phyloP scores from a whole-genome alignment of 2,888 invertebrate species.

The Anorthoa munda region DNA sequence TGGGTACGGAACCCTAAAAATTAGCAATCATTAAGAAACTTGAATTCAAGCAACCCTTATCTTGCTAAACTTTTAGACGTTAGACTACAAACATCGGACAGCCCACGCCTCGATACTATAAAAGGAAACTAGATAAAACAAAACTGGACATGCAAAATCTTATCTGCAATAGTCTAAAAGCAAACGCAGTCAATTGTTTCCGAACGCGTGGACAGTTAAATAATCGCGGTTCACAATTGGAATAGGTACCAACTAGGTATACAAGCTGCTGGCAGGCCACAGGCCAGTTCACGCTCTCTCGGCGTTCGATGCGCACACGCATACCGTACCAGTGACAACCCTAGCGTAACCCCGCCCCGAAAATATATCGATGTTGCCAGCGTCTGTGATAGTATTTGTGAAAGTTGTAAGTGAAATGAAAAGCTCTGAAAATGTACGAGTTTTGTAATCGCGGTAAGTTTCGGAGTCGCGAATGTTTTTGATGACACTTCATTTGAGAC shows the following conservation, averaged over 20 bases:
- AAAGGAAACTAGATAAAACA: constrained; percentile 55
- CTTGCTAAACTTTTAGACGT: neutral
- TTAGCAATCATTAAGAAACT: neutral
- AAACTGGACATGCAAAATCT: constrained; percentile 84
- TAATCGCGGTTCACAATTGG: constrained; percentile 89
- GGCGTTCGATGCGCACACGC: constrained; percentile 84
- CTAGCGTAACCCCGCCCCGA: constrained; percentile 65
- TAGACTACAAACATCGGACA: constrained; percentile 20
- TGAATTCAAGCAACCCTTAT: neutral
- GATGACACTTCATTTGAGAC: constrained; percentile 1
- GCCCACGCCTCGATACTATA: constrained; percentile 21
- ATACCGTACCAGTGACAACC: constrained; percentile 69
- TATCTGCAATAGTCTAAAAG: constrained; percentile 83
- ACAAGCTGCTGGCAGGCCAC: constrained; percentile 78
- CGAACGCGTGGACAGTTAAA: constrained; percentile 90
- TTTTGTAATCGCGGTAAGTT: constrained; percentile 58
- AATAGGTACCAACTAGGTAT: constrained; percentile 83
- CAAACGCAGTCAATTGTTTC: constrained; percentile 88
- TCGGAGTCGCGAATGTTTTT: neutral
- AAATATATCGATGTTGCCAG: constrained; percentile 67
- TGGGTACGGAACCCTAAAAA: too few relatives aligned
- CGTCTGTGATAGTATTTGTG: constrained; percentile 65
- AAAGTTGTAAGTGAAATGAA: constrained; percentile 62
- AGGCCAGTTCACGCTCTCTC: constrained; percentile 86
- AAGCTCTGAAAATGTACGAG: constrained; percentile 58